Base-by-base conservation (phyloP, 2,113 vertebrate species). In the Candoia aspera region DNA sequence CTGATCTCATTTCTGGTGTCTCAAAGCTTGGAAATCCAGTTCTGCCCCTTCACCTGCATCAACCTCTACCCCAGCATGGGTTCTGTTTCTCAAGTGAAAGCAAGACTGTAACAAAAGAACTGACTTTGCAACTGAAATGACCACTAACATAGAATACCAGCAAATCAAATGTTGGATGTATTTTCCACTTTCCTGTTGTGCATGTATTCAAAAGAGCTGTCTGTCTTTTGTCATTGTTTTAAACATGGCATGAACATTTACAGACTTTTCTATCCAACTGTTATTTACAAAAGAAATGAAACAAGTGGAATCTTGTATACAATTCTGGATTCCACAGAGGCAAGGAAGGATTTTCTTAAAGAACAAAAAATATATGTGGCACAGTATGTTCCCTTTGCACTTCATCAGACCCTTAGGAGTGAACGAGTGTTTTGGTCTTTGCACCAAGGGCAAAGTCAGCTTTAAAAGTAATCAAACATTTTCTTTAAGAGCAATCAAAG, bases 401-500 rank as follows among this genome's bases (percentile, higher is more conserved):
- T 86, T 86, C 85, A 57, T 86, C 53, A 86, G 11, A 86, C 53
- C 24, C 84, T 29, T n/a, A 86, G 54, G 19, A 86, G 54, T 23
- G 46, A 17, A 55, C 24, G 85, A 86, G 53, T 10, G 17, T 8
- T 86, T 86, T 55, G 73, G 26, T 86, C 53, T 55, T 86, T 57
- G 85, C 53, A n/a, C 53, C 85, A 86, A 94, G 85, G 58, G 5
- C 92, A 92, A 60, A 92, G 93, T 89, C 95, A 96, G 96, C 95
- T 95, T 84, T 94, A 93, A 90, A n/a, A 91, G 94, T 53, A 93
- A 95, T 60, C 91, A 94, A 94, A 87, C 88, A 94, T 95, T 94
- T 95, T 23, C 62, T 24, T 95, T 95, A 96, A 95, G 91, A 93
- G 58, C 95, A 95, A 60, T 92, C 93, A 95, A 94, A 89, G 92